A percentile compares a stretch with the other conserved stretches of the same genome.
These are phyloP conservation scores for Lasaia peninsularis DNA, from an alignment of 1,140 invertebrate species.

Conservation along the genomic window DNA sequence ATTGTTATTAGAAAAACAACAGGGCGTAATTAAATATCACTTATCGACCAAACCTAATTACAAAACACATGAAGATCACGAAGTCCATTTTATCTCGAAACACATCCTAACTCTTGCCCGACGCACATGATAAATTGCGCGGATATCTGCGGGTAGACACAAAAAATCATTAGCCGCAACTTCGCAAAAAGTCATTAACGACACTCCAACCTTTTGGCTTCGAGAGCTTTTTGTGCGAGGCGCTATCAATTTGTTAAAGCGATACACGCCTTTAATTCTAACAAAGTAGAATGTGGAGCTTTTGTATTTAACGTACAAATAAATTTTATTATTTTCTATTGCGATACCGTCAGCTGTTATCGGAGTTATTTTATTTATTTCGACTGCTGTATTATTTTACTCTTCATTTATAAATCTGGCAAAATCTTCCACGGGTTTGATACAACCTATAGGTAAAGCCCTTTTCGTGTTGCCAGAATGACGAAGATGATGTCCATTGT, in stretches of 20 bases:
- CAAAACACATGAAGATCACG: background rate
- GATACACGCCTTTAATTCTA: slow-evolving; percentile 9
- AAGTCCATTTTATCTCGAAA: slow-evolving; percentile 1
- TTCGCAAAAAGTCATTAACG: slow-evolving; percentile 39
- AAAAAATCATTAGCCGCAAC: slow-evolving; percentile 31
- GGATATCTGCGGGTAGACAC: slow-evolving; percentile 21
- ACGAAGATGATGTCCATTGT: no score
- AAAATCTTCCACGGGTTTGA: no score
- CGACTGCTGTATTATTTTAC: no score
- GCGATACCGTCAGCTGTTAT: no score
- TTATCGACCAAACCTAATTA: background rate
- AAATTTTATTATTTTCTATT: background rate
- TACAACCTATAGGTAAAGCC: no score
- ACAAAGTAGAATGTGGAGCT: background rate
- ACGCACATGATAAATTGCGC: slow-evolving; percentile 18
- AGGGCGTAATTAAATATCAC: background rate
- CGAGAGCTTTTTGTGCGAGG: slow-evolving; percentile 14
- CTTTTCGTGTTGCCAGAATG: no score
- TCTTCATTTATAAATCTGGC: no score
- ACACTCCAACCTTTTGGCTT: slow-evolving; percentile 20
- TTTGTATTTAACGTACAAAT: background rate
- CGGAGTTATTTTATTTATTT: no score
- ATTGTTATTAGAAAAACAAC: background rate
- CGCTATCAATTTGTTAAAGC: slow-evolving; percentile 10
- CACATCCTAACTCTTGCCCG: background rate